phyloP scores from a whole-genome alignment of 2,888 invertebrate species.

The Drosophila birchii region DNA sequence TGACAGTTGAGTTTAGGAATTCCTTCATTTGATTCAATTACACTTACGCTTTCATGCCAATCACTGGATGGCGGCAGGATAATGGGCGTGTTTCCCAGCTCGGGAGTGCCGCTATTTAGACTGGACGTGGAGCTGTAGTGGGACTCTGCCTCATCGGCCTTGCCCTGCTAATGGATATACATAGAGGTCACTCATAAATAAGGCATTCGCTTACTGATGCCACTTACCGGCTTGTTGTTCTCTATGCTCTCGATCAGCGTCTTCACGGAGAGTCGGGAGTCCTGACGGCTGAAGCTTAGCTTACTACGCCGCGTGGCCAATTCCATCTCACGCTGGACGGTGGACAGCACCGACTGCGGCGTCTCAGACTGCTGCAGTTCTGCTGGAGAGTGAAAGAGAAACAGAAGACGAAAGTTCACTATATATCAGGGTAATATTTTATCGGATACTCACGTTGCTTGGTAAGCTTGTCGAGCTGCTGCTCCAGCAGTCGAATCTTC shows the following conservation, averaged over 20 bases:
- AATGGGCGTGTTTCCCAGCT: slow-evolving; percentile 76
- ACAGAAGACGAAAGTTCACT: not conserved
- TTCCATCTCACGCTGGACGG: slow-evolving; percentile 86
- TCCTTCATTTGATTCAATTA: not conserved
- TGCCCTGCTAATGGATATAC: slow-evolving; percentile 60
- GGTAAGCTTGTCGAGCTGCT: slow-evolving; percentile 92
- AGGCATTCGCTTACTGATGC: slow-evolving; percentile 51
- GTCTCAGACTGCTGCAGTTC: slow-evolving; percentile 83
- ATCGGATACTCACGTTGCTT: slow-evolving; percentile 81
- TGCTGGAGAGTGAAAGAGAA: slow-evolving; percentile 10
- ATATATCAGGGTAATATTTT: not conserved
- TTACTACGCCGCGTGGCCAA: slow-evolving; percentile 87
- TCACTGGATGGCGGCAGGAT: slow-evolving; percentile 74
- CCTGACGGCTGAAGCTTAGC: slow-evolving; percentile 85
- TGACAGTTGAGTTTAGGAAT: slow-evolving; percentile 1
- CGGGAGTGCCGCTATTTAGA: slow-evolving; percentile 86
- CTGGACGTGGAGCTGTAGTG: slow-evolving; percentile 89
- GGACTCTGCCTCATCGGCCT: slow-evolving; percentile 85
- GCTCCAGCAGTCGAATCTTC: slow-evolving; percentile 90
- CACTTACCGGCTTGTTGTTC: slow-evolving; percentile 90
- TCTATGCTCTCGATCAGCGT: slow-evolving; percentile 96
- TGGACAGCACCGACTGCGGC: slow-evolving; percentile 86
- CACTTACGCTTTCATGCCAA: slow-evolving; percentile 83
- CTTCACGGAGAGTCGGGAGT: slow-evolving; percentile 94
- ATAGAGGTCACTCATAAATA: not conserved